Evolutionary conservation across 2,113 vertebrate species (phyloP).

Genomic region (Trematocara stigmaticum): DNA sequence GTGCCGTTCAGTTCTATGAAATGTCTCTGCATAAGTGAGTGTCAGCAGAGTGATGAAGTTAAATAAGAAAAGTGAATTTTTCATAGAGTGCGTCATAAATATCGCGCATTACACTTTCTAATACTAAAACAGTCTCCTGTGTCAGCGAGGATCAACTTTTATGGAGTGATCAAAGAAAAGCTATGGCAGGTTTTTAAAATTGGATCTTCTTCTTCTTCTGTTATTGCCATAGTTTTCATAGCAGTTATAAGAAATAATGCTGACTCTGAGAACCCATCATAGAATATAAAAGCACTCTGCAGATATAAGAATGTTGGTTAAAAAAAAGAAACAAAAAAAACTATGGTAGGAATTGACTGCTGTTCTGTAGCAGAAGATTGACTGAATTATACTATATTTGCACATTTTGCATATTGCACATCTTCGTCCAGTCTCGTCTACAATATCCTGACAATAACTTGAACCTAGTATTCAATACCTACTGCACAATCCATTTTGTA

Average conservation of each 20-base stretch:
- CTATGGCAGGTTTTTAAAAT: neutral
- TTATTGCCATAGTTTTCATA: neutral
- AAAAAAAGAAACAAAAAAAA: neutral
- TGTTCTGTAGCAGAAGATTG: neutral
- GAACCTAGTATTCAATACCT: neutral
- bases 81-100: neutral
- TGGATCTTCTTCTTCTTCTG: neutral
- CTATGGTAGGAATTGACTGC: neutral
- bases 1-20: neutral
- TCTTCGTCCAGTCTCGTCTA: neutral
- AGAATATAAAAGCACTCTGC: neutral
- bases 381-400: neutral
- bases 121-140: neutral
- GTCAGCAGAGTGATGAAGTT: neutral
- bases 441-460: neutral
- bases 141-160: neutral
- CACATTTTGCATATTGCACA: neutral
- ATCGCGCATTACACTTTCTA: neutral
- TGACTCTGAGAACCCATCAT: neutral
- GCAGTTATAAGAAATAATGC: neutral
- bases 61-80: neutral
- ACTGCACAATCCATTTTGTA: neutral
- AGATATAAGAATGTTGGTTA: neutral
- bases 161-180: neutral
- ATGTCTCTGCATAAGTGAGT: neutral